Percentiles rank a stretch among this genome's conserved stretches.
Conservation (phyloP, 2,888 invertebrate species). For the Cheilosia urbana region DNA sequence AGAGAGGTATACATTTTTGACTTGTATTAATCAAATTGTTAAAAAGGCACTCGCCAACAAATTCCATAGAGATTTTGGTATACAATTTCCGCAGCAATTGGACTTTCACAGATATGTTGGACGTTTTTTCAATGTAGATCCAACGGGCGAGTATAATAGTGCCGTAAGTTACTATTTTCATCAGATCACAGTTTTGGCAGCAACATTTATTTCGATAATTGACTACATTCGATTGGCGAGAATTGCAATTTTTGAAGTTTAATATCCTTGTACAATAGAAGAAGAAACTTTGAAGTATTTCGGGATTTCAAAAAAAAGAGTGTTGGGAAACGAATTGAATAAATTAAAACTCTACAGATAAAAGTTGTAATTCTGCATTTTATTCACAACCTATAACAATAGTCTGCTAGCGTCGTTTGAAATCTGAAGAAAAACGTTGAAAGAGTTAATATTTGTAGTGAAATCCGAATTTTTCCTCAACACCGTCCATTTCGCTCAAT, state of each 20-base stretch:
- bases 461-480: no score
- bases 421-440: no score
- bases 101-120: slow-evolving; percentile 44
- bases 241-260: background rate
- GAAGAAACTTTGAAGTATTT: background rate
- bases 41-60: background rate
- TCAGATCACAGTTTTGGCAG: background rate
- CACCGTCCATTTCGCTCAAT: no score
- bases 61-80: slow-evolving; percentile 37
- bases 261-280: background rate
- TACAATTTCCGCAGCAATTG: slow-evolving; percentile 3
- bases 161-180: slow-evolving; percentile 2
- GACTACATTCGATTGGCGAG: slow-evolving; percentile 33
- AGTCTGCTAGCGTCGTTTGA: no score
- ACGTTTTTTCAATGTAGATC: slow-evolving; percentile 50
- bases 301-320: background rate
- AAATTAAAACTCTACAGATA: no score
- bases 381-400: no score
- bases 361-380: no score
- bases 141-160: slow-evolving; percentile 33
- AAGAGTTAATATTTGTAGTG: no score
- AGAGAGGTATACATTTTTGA: slow-evolving; percentile 26
- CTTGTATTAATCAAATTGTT: background rate
- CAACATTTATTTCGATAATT: slow-evolving; percentile 1
- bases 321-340: no score